A percentile compares a stretch with the other conserved stretches of the same genome.
phyloP scores from a whole-genome alignment of 2,113 vertebrate genomes.

The Rutilus rutilus region DNA sequence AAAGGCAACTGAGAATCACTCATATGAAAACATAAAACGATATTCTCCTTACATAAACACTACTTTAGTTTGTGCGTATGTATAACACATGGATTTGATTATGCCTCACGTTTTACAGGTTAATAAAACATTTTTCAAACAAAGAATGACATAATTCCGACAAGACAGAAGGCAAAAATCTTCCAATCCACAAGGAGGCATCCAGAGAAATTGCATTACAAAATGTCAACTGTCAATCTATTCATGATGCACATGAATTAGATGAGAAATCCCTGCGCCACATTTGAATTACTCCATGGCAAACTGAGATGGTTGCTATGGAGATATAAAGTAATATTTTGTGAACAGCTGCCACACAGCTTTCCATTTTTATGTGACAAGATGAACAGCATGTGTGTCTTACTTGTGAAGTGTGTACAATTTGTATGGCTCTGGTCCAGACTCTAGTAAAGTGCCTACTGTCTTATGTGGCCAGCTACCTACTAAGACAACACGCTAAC shows the following conservation, averaged over 20 bases:
- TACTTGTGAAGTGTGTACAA: background rate
- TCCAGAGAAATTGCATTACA: background rate
- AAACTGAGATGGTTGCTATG: slow-evolving; percentile 29
- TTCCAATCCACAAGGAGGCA: background rate
- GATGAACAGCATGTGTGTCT: background rate
- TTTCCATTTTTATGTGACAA: background rate
- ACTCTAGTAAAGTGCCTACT: background rate
- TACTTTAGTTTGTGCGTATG: background rate
- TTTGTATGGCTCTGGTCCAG: slow-evolving; percentile 14
- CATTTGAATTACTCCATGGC: background rate
- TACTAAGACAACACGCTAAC: background rate
- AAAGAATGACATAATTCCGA: background rate
- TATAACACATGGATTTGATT: slow-evolving; percentile 3
- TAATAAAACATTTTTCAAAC: slow-evolving; percentile 23
- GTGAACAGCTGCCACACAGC: slow-evolving; percentile 1
- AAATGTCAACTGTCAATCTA: slow-evolving; percentile 54
- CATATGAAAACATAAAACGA: background rate
- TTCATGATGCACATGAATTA: slow-evolving; percentile 7
- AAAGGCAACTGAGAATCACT: background rate
- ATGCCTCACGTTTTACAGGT: slow-evolving; percentile 10
- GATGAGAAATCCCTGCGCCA: background rate
- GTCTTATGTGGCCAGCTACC: background rate
- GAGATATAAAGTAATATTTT: slow-evolving; percentile 15
- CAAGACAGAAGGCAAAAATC: slow-evolving; percentile 4
- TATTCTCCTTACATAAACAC: background rate